phyloP scores from a whole-genome alignment of 1,140 invertebrate species.

The Mylabris phalerata region DNA sequence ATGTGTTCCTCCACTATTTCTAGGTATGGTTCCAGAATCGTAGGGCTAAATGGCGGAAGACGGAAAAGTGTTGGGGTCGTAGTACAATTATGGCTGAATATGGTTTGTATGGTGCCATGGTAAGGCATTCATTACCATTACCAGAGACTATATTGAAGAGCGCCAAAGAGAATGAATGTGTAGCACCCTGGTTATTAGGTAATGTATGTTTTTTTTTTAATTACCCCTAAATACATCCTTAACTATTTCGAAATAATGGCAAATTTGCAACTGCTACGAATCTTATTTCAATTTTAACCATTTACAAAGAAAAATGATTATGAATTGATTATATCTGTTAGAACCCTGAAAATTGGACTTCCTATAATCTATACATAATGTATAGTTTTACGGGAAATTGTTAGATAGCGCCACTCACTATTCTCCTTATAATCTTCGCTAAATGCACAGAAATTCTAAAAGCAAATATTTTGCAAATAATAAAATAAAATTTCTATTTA shows the following conservation, averaged over 20 bases:
- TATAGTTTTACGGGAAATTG: too few relatives aligned
- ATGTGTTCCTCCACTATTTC: neutral
- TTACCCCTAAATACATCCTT: neutral
- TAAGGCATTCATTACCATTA: constrained; percentile 91
- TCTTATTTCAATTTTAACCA: too few relatives aligned
- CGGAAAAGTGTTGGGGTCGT: constrained; percentile 98
- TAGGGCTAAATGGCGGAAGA: constrained; percentile 97
- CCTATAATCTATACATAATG: too few relatives aligned
- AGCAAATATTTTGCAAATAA: too few relatives aligned
- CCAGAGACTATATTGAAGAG: constrained; percentile 96
- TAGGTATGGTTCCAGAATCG: constrained; percentile 99
- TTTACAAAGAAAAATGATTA: too few relatives aligned
- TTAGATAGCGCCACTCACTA: too few relatives aligned
- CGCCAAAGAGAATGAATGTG: constrained; percentile 89
- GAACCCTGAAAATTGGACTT: too few relatives aligned
- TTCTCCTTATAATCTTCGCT: too few relatives aligned
- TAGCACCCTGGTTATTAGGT: constrained; percentile 98
- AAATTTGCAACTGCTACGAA: too few relatives aligned
- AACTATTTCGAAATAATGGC: neutral
- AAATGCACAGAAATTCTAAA: too few relatives aligned
- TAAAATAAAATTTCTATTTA: too few relatives aligned
- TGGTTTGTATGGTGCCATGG: constrained; percentile 98
- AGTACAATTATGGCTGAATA: constrained; percentile 99
- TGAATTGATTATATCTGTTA: too few relatives aligned
- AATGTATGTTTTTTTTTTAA: constrained; percentile 40